Base-by-base conservation (phyloP, 2,888 invertebrate species). In the Tipula confusa region DNA sequence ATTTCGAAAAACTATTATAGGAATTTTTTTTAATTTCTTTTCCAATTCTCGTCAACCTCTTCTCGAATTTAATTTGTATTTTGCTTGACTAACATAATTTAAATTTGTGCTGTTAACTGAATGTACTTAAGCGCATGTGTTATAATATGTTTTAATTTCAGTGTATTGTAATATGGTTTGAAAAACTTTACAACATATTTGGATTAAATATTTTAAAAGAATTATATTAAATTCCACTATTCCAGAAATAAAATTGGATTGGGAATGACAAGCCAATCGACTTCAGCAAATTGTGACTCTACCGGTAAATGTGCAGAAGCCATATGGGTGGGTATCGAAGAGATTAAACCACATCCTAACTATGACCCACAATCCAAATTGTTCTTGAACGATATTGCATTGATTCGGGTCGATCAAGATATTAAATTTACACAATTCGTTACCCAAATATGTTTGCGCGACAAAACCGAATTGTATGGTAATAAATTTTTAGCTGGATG, bases 301-400 rank as follows among this genome's bases (percentile, higher is more conserved):
- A 24, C 64, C 64, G 64, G 89, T 29, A 90, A 91, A 83, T 95
- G 95, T 88, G 91, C 93, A 29, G 89, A 91, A 0, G 91, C 92
- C 0, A 85, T 92, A 1, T 91, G 93, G 86, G 87, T 95, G 0
- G 90, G 90, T 0, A 89, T 94, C 6, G 94, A 94, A 85, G 90
- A 93, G 86, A 87, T 90, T 79, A 93, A 94, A 29, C 89, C 92
- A 0, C 95, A 96, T 87, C 93, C 93, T 84, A 86, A 89, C 0
- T 96, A 94, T 86, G 87, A 89, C 83, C 92, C 93, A 0, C 85
- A 86, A 0, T 91, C 91, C 84, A 85, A 85, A 0, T 90, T 93
- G 86, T 93, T 94, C 85, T 90, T 91, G 82, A 89, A 95, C 87
- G 95, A 96, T 86, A 94, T 96, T 82, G 95, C 94, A 0, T 88